Evolutionary conservation across 2,797 vertebrate genomes (phyloP), one percentile per base, ranked within the genome.

Genomic region (Myotis planiceps): DNA sequence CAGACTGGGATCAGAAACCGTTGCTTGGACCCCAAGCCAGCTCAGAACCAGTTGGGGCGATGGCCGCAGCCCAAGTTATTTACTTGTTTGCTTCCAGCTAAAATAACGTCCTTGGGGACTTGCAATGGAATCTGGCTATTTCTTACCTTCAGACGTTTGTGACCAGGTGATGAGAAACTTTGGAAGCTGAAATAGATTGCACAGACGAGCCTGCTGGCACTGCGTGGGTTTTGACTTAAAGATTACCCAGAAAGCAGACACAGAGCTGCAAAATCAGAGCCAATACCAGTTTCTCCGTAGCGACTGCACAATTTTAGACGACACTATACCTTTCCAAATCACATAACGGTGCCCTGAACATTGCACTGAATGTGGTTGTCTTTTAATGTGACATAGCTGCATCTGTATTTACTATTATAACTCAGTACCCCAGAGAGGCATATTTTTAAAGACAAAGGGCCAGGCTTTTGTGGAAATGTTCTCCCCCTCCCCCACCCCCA

Each of bases 351-450:
- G 37, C n/a, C n/a, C 68, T 29, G 45, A 79, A 92, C 29, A n/a
- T 14, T 39, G 80, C 49, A 96, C 78, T 39, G 92, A 71, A 76
- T 92, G 96, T 32, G 5, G 32, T 76, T 81, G 74, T 86, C 71
- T 95, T 98, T 98, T 92, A 88, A 93, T 65, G 84, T 94, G 97
- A 97, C 86, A 66, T 2, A 16, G 91, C 95, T 95, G 82, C 66
- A 96, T 97, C 91, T 98, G 96, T 95, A 97, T 96, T 97, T 96
- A 94, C 96, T 92, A 97, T 98, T 97, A 96, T 91, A 96, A 93
- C 53, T 72, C 92, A 96, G 88, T 55, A 65, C n/a, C 90, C 94
- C 80, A 85, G 96, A 96, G 88, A 81, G 87, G 80, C 55, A 25
- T 80, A 39, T 25, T 58, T 58, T 97, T 86, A 58, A 97, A 95